Evolutionary conservation across 2,888 invertebrate species (phyloP), one percentile per base, ranked within the genome.

Genomic region (Pediacus dermestoides): DNA sequence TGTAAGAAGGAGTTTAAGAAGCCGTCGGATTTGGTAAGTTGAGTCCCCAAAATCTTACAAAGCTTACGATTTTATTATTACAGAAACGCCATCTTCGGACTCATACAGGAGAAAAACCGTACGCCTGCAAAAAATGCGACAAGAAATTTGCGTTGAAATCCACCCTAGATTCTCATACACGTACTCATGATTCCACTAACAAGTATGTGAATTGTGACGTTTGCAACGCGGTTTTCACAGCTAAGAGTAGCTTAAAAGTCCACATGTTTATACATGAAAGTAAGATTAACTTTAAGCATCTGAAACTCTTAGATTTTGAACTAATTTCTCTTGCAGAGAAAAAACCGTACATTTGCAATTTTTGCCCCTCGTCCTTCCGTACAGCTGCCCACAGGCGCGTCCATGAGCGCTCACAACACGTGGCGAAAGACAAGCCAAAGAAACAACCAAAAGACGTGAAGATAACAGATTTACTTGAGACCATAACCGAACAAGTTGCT

Each of bases 91-190:
- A 84, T 56, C 69, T 80, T 30, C 67, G 82, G 25, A 80, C 78
- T 2, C 84, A 84, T 59, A 82, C 82, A 0, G 79, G 80, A 1
- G 83, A 84, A 61, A 74, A 76, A 47, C 85, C 85, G 0, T 85
- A 74, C 63, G 72, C 66, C 26, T 78, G 78, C 44, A 63, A 71
- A 22, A 66, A 65, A 46, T 78, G 78, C 48, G 67, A 63, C 8
- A 76, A 74, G 55, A 70, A 68, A 22, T 83, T 83, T 54, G 75
- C 81, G 1, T 75, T 82, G 2, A 82, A 81, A 58, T 81, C 81
- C 2, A 82, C 82, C 0, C 64, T 81, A 18, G 75, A 77, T 52
- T 73, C 76, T 4, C 83, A 84, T 55, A 63, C 74, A 44, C 72
- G 75, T 50, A 77, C 77, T 3, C 83, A 83, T 52, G 51, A 58